Evolutionary conservation across 2,797 vertebrate species (phyloP).

Genomic region (Ctenopoma kingsleyae): DNA sequence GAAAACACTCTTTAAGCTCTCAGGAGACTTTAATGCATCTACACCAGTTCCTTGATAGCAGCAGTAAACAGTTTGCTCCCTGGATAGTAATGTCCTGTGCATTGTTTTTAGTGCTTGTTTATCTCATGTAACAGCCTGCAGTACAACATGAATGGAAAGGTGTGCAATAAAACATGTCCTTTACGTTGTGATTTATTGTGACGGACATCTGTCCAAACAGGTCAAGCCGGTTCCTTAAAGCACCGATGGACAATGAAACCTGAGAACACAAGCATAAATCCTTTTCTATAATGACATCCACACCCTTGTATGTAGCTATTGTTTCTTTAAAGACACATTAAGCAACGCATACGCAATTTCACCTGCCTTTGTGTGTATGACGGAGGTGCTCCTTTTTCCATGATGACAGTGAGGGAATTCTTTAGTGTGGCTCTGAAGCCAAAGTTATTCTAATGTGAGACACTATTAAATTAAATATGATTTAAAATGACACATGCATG

Average conservation of each 20-base stretch:
- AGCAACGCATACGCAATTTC: conserved; percentile 12
- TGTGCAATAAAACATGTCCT: conserved; percentile 33
- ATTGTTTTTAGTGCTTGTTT: conserved; percentile 8
- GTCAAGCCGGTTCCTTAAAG: conserved; percentile 60
- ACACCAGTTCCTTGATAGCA: conserved; percentile 2
- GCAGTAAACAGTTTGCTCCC: conserved; percentile 9
- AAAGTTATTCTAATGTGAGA: conserved; percentile 17
- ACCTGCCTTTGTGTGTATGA: not conserved
- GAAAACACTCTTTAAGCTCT: conserved; percentile 1
- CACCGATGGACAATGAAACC: conserved; percentile 49
- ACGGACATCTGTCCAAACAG: conserved; percentile 51
- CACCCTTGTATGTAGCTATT: conserved; percentile 44
- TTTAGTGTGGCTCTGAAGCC: conserved; percentile 28
- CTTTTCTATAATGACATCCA: conserved; percentile 36
- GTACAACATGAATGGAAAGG: conserved; percentile 28
- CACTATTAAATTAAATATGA: not conserved
- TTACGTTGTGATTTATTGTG: conserved; percentile 29
- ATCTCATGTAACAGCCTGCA: not conserved
- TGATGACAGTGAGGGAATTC: conserved; percentile 61
- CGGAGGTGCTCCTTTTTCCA: conserved; percentile 54
- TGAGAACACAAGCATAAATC: conserved; percentile 34
- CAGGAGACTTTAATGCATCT: not conserved
- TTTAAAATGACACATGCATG: not conserved
- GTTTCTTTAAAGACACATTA: conserved; percentile 26
- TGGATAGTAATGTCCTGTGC: not conserved